Base-by-base conservation (phyloP, 2,888 invertebrate genomes). In the Escarpia spicata region DNA sequence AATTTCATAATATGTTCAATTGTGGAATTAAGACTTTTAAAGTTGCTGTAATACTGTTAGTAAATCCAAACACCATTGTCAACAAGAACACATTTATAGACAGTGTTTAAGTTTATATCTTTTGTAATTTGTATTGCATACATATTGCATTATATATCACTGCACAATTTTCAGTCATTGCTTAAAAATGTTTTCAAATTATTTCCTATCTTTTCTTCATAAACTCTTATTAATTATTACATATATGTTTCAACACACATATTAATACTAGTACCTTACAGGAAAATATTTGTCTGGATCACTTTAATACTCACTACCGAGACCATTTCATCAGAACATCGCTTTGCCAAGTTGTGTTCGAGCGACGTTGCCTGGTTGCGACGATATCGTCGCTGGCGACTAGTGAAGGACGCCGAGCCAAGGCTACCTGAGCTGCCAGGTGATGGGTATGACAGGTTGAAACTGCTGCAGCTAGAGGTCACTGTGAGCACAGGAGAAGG, bases 361-460 rank as follows among this genome's bases (percentile, higher is more conserved):
- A 97, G 96, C 3, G 97, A 97, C 8, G 97, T 97, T 31, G 97
- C 97, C 60, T 97, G 96, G 37, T 97, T 97, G 92, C 97, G 96
- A 92, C 97, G 95, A 97, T 97, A 97, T 92, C 97, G 96, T 92
- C 97, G 96, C 93, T 97, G 97, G 60, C 97, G 95, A 94, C 97
- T 97, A 94, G 97, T 97, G 92, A 97, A 97, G 94, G 97, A 97
- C 93, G 97, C 97, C 90, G 96, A 95, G 92, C 95, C 95, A 91
- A 96, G 95, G 45, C 95, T 94, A 90, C 95, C 95, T 26, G 92
- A 91, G 93, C 95, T 95, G 92, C 96, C 94, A n/a, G 96, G 96
- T 2, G 96, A 96, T 8, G 96, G 95, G 92, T 94, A 95, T 44
- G 95, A 94, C 3, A 95, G 94, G 91, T 95, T 95, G 92, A 95